phyloP scores from a whole-genome alignment of 2,113 vertebrate species.

The Nothobranchius kuhntae region DNA sequence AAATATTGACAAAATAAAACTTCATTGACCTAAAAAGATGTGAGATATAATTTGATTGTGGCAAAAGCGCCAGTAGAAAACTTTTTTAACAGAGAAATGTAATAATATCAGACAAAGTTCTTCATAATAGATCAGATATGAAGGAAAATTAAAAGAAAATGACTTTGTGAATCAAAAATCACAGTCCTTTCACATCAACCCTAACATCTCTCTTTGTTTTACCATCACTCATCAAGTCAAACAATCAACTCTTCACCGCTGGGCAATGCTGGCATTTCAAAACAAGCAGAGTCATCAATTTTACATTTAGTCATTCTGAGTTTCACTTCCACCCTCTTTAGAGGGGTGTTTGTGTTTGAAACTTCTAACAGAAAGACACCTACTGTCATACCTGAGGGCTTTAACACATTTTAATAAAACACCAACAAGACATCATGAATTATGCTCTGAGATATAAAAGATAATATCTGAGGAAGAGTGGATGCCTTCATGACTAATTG shows the following conservation, averaged over 20 bases:
- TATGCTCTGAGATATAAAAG: constrained; percentile 10
- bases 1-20: background rate
- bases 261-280: background rate
- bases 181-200: background rate
- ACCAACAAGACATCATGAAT: constrained; percentile 23
- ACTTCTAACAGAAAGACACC: constrained; percentile 32
- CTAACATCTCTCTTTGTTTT: background rate
- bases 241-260: background rate
- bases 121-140: background rate
- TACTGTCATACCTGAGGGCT: constrained; percentile 19
- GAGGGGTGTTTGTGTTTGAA: constrained; percentile 1
- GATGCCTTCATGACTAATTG: background rate
- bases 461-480: background rate
- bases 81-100: no score
- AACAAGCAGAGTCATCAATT: constrained; percentile 1
- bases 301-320: constrained; percentile 9
- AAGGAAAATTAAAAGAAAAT: constrained; percentile 6
- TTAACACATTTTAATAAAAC: background rate
- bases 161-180: constrained; percentile 8
- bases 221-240: background rate
- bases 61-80: background rate
- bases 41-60: background rate
- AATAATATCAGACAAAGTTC: background rate
- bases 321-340: constrained; percentile 3
- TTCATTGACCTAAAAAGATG: no score